Evolutionary conservation across 2,797 vertebrate species (phyloP).

Genomic region (Champsocephalus esox): DNA sequence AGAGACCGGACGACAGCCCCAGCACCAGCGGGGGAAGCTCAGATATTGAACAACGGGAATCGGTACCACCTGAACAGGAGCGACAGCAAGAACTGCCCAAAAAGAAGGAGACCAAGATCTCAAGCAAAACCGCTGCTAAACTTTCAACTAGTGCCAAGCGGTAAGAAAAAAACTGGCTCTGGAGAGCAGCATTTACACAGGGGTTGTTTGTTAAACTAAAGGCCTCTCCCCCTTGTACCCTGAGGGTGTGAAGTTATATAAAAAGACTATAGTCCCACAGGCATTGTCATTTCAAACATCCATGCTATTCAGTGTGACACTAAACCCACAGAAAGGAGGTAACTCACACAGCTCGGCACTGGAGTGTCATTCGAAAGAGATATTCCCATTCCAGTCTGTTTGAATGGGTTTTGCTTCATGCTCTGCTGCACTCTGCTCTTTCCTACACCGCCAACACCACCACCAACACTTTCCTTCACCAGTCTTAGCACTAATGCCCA

Average conservation of each 20-base stretch:
- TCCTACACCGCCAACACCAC: constrained; percentile 26
- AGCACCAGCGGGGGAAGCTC: constrained; percentile 99
- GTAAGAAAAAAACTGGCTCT: constrained; percentile 74
- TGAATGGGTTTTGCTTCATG: constrained; percentile 26
- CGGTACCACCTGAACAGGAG: constrained; percentile 93
- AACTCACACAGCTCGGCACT: constrained; percentile 12
- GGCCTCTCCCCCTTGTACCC: constrained; percentile 34
- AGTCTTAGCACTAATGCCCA: constrained; percentile 37
- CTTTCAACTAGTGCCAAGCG: constrained; percentile 99
- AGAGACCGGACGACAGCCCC: constrained; percentile 98
- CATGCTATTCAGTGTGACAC: constrained; percentile 41
- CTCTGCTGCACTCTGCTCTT: constrained; percentile 17
- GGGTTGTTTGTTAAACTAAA: constrained; percentile 61
- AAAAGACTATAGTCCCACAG: constrained; percentile 56
- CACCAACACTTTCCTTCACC: constrained; percentile 42
- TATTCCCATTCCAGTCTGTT: constrained; percentile 41
- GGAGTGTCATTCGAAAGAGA: constrained; percentile 43
- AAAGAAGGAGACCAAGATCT: constrained; percentile 99
- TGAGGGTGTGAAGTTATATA: constrained; percentile 56
- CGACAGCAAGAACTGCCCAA: constrained; percentile 95
- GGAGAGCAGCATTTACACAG: constrained; percentile 39
- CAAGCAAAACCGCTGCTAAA: constrained; percentile 98
- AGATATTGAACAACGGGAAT: constrained; percentile 95
- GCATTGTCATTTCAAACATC: constrained; percentile 67
- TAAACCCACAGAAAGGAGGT: constrained; percentile 43